These are phyloP conservation scores for Oscheius sp. DNA, from an alignment of 2,888 invertebrate genomes.

Conservation along the genomic window DNA sequence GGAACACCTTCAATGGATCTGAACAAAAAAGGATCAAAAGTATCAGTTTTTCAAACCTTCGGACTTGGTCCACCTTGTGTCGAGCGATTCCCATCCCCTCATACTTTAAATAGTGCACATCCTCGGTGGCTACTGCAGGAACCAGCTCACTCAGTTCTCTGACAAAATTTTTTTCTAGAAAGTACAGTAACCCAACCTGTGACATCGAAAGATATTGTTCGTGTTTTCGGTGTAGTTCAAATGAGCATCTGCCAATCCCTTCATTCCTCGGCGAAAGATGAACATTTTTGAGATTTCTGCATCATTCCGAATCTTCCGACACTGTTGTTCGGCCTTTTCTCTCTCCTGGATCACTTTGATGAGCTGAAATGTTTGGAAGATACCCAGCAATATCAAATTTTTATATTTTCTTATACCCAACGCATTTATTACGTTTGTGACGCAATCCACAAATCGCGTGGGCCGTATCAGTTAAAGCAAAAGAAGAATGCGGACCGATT, in stretches of 20 bases:
- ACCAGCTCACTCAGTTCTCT: conserved; percentile 35
- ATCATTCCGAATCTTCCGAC: conserved; percentile 26
- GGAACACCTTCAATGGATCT: conserved; percentile 30
- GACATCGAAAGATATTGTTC: conserved; percentile 29
- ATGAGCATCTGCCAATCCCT: conserved; percentile 29
- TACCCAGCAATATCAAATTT: too few relatives aligned
- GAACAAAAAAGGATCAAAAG: background rate
- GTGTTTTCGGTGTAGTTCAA: conserved; percentile 29
- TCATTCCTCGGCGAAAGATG: conserved; percentile 32
- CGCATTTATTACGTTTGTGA: too few relatives aligned
- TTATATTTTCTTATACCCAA: too few relatives aligned
- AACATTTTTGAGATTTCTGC: conserved; percentile 34
- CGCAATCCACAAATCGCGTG: too few relatives aligned
- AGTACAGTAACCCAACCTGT: conserved; percentile 4
- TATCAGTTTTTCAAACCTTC: conserved; percentile 6
- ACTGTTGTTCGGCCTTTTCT: conserved; percentile 29
- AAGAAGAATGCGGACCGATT: too few relatives aligned
- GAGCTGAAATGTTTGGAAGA: conserved; percentile 6
- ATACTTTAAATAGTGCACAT: conserved; percentile 30
- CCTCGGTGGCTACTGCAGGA: conserved; percentile 32
- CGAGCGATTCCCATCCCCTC: conserved; percentile 32
- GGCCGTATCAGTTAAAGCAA: too few relatives aligned
- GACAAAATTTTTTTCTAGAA: background rate
- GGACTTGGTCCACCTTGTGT: conserved; percentile 30
- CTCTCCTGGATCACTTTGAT: conserved; percentile 31